Percentiles rank a stretch among this genome's conserved stretches.
These are phyloP conservation scores for Siphonodentalium dalli DNA, from an alignment of 2,888 invertebrate species.

Conservation along the genomic window DNA sequence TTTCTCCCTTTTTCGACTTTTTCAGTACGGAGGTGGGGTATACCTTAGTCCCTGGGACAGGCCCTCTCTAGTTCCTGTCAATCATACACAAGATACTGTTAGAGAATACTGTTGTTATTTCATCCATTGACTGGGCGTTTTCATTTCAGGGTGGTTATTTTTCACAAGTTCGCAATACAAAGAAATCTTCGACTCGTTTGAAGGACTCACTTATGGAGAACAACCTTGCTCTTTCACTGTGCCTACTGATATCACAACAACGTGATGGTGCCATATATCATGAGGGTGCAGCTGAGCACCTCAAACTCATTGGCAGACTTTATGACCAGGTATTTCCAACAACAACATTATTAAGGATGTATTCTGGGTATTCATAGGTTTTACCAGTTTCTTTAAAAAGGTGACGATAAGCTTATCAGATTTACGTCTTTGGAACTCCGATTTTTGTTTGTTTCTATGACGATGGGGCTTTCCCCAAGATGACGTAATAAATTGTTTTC, in stretches of 20 bases:
- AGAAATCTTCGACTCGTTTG: constrained; percentile 90
- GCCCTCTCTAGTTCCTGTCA: not conserved
- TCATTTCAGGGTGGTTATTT: constrained; percentile 89
- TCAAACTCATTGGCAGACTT: constrained; percentile 79
- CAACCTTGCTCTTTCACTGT: constrained; percentile 86
- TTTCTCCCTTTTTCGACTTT: not conserved
- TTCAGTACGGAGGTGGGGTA: not conserved
- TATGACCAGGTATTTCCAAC: constrained; percentile 75
- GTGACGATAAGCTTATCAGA: too few species aligned
- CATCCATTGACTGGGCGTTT: not conserved
- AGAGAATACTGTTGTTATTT: not conserved
- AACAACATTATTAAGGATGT: too few species aligned
- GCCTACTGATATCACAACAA: constrained; percentile 95
- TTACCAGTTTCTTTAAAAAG: not conserved
- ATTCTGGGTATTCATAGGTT: not conserved
- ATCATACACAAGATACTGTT: not conserved
- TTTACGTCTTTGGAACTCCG: too few species aligned
- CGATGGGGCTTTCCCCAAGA: too few species aligned
- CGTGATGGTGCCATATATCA: constrained; percentile 90
- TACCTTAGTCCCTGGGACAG: not conserved
- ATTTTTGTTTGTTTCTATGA: too few species aligned
- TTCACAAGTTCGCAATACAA: constrained; percentile 94
- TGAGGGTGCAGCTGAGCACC: constrained; percentile 63
- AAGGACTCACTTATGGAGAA: constrained; percentile 95
- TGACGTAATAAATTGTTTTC: too few species aligned